Conservation (phyloP, 35 echinoderm and acorn worm species). For the Heliocidaris erythrogramma region DNA sequence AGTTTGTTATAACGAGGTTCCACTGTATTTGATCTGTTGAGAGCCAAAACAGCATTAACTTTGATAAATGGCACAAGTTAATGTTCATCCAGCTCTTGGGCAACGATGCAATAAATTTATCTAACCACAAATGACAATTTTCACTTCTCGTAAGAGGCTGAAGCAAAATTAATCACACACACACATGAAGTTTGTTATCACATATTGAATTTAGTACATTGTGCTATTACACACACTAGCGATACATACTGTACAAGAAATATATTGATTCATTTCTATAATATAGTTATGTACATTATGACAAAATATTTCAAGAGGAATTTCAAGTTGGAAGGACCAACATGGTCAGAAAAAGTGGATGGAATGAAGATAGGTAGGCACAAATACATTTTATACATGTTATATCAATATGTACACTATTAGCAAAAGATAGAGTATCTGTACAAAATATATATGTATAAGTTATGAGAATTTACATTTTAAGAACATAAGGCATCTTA, state of each 20-base stretch:
- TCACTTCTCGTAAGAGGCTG: too few species aligned
- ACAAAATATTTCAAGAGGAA: neutral
- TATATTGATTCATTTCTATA: neutral
- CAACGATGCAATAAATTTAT: too few species aligned
- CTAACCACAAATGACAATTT: too few species aligned
- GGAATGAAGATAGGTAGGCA: neutral
- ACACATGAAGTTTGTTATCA: neutral
- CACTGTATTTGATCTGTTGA: too few species aligned
- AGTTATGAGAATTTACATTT: neutral
- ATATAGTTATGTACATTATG: neutral
- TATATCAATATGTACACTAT: neutral
- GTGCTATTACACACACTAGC: neutral
- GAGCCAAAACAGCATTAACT: too few species aligned
- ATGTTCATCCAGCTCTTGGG: too few species aligned
- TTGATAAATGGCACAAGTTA: too few species aligned
- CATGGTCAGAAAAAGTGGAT: neutral
- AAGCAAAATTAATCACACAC: neutral
- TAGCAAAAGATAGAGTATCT: neutral
- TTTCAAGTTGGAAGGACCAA: neutral
- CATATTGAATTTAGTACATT: neutral
- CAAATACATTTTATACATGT: neutral
- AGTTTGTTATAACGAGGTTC: too few species aligned
- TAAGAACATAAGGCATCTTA: neutral
- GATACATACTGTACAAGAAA: neutral
- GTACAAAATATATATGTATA: neutral